Conservation (phyloP, 1,140 invertebrate species). For the Periplaneta americana region DNA sequence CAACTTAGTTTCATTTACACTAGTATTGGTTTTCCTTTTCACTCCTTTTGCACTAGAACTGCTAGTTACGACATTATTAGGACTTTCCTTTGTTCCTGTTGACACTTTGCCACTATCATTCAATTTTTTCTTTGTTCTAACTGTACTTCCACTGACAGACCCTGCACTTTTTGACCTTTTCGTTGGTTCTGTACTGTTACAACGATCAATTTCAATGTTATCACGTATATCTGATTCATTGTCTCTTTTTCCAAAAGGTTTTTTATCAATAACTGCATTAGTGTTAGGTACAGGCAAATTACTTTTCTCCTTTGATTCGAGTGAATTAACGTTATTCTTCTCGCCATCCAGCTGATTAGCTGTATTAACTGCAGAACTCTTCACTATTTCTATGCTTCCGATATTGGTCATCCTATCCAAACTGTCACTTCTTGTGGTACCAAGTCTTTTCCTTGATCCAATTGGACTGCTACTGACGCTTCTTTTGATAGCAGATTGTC, state of each 20-base stretch:
- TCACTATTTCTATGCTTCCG: neutral
- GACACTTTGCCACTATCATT: neutral
- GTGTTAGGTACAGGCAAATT: too few species aligned
- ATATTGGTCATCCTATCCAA: neutral
- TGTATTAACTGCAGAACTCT: neutral
- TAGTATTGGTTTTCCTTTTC: neutral
- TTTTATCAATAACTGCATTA: neutral
- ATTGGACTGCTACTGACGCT: neutral
- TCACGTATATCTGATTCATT: neutral
- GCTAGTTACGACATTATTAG: too few species aligned
- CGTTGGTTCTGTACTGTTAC: neutral
- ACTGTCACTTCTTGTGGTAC: neutral
- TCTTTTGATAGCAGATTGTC: neutral
- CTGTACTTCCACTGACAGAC: neutral
- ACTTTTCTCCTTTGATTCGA: too few species aligned
- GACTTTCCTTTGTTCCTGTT: neutral
- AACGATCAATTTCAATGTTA: neutral
- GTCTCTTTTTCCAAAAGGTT: neutral
- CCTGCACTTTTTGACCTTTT: neutral
- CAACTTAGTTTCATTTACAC: neutral
- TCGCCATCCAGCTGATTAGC: too few species aligned
- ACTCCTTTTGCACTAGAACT: neutral
- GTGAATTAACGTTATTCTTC: too few species aligned
- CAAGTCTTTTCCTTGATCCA: neutral
- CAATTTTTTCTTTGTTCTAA: neutral